Evolutionary conservation across 1,140 invertebrate genomes (phyloP), one percentile per base, ranked within the genome.

Genomic region (Ostrea denselamellosa): DNA sequence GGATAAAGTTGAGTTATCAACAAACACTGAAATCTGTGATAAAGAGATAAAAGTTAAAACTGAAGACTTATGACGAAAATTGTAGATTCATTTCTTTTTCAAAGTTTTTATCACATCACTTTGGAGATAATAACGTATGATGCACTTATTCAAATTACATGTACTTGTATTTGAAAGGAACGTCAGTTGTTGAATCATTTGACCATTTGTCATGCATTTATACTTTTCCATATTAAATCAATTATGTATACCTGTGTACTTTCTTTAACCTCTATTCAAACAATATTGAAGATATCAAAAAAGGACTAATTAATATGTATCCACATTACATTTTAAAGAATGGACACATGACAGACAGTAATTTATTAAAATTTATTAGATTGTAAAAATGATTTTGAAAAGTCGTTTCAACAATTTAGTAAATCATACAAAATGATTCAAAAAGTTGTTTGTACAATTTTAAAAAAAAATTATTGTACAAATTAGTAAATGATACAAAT

Each of bases 191-290:
- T 77, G 12, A 77, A 77, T 25, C 25, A 77, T 77, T 77, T 19
- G 34, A 44, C 34, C 17, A 62, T 44, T 44, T 44, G 34, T 44
- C 34, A 44, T 44, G 34, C 68, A 77, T 77, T 34, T 25, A 77
- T 77, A 34, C 25, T 77, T 77, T 77, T 77, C 9, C 68, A 77
- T 77, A 77, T 77, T 77, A 77, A 77, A 77, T 77, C 68, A 77
- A 28, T 19, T 62, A 12, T 62, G 4, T 62, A 19, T 19, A 19
- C 7, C 17, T 17, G 56, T 19, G 12, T 62, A 44, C 34, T 44
- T 44, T 44, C 34, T 2, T 44, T 44, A 44, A 44, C 34, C 34
- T 44, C 34, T 44, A 2, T 44, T 1, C 34, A 2, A 44, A 44
- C 5, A 5, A 44, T 44, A 44, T 44, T 44, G 34, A 44, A 44